Conservation (phyloP, 2,888 invertebrate genomes). For the Aricia artaxerxes region DNA sequence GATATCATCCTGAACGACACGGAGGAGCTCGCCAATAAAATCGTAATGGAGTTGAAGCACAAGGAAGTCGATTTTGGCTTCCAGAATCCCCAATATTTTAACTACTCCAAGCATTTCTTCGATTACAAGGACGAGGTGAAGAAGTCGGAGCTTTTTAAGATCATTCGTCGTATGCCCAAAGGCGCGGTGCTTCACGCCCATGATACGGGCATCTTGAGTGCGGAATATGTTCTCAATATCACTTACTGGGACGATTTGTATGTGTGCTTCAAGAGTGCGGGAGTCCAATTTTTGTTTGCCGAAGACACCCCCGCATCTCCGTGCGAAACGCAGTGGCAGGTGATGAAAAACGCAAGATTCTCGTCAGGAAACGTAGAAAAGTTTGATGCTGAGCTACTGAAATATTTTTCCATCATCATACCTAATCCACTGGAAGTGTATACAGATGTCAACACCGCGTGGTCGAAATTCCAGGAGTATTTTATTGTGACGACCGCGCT, state of each 20-base stretch:
- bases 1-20: constrained; percentile 71
- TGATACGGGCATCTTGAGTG: constrained; percentile 82
- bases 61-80: constrained; percentile 74
- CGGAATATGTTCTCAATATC: constrained; percentile 81
- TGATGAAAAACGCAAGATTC: constrained; percentile 71
- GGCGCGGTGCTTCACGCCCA: constrained; percentile 87
- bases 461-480: constrained; percentile 79
- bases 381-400: constrained; percentile 78
- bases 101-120: constrained; percentile 85
- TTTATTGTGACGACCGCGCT: constrained; percentile 77
- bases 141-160: constrained; percentile 81
- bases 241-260: constrained; percentile 83
- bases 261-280: constrained; percentile 65
- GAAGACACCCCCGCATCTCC: constrained; percentile 46
- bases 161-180: constrained; percentile 87
- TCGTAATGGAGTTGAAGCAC: constrained; percentile 80
- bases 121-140: constrained; percentile 81
- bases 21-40: constrained; percentile 78
- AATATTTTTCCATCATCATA: constrained; percentile 78
- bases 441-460: constrained; percentile 79
- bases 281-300: constrained; percentile 58
- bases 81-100: constrained; percentile 72
- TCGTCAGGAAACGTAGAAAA: constrained; percentile 64
- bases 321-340: constrained; percentile 69
- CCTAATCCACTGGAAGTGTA: constrained; percentile 71